Evolutionary conservation across 2,797 vertebrate genomes (phyloP).

Genomic region (Phoxinus dragarum): DNA sequence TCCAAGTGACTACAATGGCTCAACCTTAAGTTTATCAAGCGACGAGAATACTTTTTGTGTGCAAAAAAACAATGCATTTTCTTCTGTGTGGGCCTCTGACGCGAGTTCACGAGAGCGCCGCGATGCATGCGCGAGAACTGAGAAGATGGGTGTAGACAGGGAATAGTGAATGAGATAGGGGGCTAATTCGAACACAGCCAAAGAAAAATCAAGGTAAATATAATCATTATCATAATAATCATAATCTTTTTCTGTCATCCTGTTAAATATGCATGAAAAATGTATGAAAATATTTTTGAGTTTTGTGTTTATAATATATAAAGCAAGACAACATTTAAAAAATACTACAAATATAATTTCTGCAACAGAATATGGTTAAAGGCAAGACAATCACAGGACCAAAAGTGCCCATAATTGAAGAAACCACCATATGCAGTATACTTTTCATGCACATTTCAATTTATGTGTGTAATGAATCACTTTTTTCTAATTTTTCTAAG

Average conservation of each 20-base stretch:
- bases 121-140: too few relatives aligned
- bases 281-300: background rate
- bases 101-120: too few relatives aligned
- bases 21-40: too few relatives aligned
- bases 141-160: too few relatives aligned
- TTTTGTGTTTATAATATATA: background rate
- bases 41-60: too few relatives aligned
- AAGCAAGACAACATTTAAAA: background rate
- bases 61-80: too few relatives aligned
- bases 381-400: background rate
- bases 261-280: background rate
- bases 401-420: background rate
- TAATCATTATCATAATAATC: too few relatives aligned
- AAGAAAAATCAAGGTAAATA: background rate
- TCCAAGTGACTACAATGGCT: too few relatives aligned
- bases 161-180: too few relatives aligned
- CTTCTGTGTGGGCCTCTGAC: too few relatives aligned
- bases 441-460: background rate
- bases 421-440: background rate
- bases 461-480: background rate
- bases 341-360: background rate
- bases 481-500: background rate
- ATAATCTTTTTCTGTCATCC: background rate
- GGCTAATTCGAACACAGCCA: too few relatives aligned
- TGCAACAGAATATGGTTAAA: background rate